Conservation (phyloP, 1,140 invertebrate species). For the Brachionus sp. region DNA sequence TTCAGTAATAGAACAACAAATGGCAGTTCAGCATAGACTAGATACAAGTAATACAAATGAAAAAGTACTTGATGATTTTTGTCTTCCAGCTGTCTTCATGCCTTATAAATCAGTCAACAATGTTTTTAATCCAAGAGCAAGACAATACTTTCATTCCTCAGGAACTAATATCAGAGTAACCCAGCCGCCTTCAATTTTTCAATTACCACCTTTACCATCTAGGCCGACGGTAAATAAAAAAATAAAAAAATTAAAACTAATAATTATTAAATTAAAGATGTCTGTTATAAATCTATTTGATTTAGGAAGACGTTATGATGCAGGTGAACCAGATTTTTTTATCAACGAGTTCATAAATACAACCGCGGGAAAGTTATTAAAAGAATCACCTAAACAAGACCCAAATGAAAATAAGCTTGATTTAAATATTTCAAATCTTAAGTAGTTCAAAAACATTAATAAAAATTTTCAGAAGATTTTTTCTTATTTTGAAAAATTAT, state of each 20-base stretch:
- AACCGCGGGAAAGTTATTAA: constrained; percentile 1
- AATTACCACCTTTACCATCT: constrained; percentile 52
- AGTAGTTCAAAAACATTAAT: no score
- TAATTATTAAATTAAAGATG: not conserved
- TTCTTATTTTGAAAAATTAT: no score
- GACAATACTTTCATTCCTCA: constrained; percentile 55
- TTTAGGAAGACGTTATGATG: constrained; percentile 28
- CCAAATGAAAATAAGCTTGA: no score
- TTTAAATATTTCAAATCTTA: no score
- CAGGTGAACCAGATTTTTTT: constrained; percentile 12
- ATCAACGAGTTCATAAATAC: constrained; percentile 11
- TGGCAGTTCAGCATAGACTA: constrained; percentile 30
- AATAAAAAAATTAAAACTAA: not conserved
- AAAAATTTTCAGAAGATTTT: no score
- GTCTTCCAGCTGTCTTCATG: constrained; percentile 57
- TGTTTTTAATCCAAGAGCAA: constrained; percentile 54
- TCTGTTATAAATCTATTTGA: constrained; percentile 41
- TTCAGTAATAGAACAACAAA: constrained; percentile 14
- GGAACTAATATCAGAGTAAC: constrained; percentile 53
- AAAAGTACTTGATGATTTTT: constrained; percentile 28
- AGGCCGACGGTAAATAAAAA: not conserved
- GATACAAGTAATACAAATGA: not conserved
- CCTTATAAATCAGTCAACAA: constrained; percentile 50
- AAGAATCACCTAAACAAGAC: not conserved
- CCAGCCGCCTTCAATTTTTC: constrained; percentile 55